phyloP scores from a whole-genome alignment of 2,797 vertebrate species.

The Glyptemys insculpta region DNA sequence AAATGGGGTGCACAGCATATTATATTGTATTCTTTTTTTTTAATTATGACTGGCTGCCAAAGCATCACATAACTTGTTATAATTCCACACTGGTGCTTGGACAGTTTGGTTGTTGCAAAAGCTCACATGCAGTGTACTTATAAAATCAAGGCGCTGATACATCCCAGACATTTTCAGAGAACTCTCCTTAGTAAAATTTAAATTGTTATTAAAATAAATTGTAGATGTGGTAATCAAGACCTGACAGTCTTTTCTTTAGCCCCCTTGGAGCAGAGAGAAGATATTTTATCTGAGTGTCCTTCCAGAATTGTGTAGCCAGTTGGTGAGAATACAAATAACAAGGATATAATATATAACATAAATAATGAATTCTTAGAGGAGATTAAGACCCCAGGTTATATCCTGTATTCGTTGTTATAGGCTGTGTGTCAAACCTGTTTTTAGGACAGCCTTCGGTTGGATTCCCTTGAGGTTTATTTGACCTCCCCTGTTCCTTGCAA shows the following conservation, averaged over 20 bases:
- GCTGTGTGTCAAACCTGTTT: constrained; percentile 46
- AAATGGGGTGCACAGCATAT: constrained; percentile 57
- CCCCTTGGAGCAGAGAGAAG: not conserved
- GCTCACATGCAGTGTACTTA: not conserved
- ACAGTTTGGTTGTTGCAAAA: constrained; percentile 67
- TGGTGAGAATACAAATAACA: not conserved
- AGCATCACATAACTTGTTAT: constrained; percentile 64
- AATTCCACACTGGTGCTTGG: constrained; percentile 67
- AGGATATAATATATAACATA: constrained; percentile 8
- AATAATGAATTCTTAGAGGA: constrained; percentile 48
- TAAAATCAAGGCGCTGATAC: constrained; percentile 55
- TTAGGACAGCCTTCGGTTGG: constrained; percentile 50
- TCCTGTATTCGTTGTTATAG: constrained; percentile 53
- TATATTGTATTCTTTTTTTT: constrained; percentile 54
- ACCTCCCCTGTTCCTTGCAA: constrained; percentile 52
- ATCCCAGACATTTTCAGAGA: constrained; percentile 44
- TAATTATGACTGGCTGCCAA: constrained; percentile 53
- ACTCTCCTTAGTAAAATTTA: constrained; percentile 33
- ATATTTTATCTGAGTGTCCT: constrained; percentile 20
- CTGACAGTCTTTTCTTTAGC: constrained; percentile 19
- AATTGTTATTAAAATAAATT: constrained; percentile 48
- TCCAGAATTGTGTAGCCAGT: not conserved
- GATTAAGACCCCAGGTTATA: constrained; percentile 41
- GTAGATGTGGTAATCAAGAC: not conserved
- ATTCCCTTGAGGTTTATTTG: constrained; percentile 55